Base-by-base conservation (phyloP, 2,888 invertebrate species). In the Hedya salicella region DNA sequence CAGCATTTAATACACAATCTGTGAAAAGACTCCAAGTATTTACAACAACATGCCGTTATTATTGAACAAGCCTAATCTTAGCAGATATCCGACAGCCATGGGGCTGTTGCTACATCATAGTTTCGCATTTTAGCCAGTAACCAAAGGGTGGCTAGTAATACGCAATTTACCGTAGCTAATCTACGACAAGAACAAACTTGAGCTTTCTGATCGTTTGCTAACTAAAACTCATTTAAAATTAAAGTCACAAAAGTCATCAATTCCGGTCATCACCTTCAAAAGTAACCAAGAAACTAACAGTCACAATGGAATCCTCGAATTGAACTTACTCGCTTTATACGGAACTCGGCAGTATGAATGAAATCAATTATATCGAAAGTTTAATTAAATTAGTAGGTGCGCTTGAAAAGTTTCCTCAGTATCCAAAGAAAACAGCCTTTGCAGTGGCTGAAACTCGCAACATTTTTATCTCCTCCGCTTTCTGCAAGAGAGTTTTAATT, bases 361-460 rank as follows among this genome's bases (percentile, higher is more conserved):
- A 56, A 73, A 76, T 75, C 76, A 77, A 79, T 80, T 79, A 80
- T 75, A 71, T 71, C 67, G 70, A 76, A 80, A 78, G 71, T 80
- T 76, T 71, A 80, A 77, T 80, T 73, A 76, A 80, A 76, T 70
- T 74, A 73, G 68, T 61, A 60, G 59, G 59, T 68, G 48, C 69
- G 72, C 71, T 70, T 72, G 70, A 62, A 44, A 75, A 76, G 73
- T 77, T 74, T 67, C 25, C 17, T 48, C 36, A 36, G 17, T 36
- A 13, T 17, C 16, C 36, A 19, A 39, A 39, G 14, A 14, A 30
- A 14, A 19, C 39, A 60, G 59, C 25, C 39, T 16, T 11, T 53
- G 39, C 17, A 57, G n/a, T 17, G 32, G 30, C n/a, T 19, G n/a
- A 57, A 13, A 30, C 17, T n/a, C 4, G 30, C 46, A 8, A 9